Evolutionary conservation across 2,113 vertebrate genomes (phyloP).

Genomic region (Channa argus): DNA sequence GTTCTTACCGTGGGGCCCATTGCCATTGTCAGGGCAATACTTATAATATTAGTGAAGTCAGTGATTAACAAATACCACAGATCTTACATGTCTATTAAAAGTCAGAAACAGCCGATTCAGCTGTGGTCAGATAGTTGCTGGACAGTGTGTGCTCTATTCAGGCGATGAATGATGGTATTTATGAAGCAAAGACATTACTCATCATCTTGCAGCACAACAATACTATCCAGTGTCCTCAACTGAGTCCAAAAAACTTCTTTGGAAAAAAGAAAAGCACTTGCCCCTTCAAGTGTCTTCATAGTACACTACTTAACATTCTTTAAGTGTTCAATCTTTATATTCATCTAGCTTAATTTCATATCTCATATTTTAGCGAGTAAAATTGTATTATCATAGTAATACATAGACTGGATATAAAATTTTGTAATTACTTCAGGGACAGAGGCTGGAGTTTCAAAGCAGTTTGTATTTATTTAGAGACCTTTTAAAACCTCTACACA

Average conservation of each 20-base stretch:
- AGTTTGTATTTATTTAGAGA: conserved; percentile 33
- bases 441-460: not conserved
- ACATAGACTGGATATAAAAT: conserved; percentile 46
- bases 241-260: conserved; percentile 19
- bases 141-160: conserved; percentile 64
- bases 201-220: conserved; percentile 66
- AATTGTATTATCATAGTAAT: conserved; percentile 28
- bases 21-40: too few species aligned
- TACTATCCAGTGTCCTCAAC: conserved; percentile 67
- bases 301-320: too few species aligned
- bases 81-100: conserved; percentile 12
- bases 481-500: conserved; percentile 35
- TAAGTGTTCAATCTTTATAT: too few species aligned
- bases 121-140: conserved; percentile 36
- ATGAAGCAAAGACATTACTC: conserved; percentile 45
- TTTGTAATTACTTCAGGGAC: conserved; percentile 47
- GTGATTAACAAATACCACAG: not conserved
- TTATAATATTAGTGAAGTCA: too few species aligned
- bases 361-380: conserved; percentile 11
- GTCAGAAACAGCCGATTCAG: not conserved
- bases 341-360: not conserved
- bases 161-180: conserved; percentile 75
- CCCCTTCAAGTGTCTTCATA: conserved; percentile 1
- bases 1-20: too few species aligned
- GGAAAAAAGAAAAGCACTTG: conserved; percentile 30